Evolutionary conservation across 2,888 invertebrate genomes (phyloP).

Genomic region (Dione vanillae): DNA sequence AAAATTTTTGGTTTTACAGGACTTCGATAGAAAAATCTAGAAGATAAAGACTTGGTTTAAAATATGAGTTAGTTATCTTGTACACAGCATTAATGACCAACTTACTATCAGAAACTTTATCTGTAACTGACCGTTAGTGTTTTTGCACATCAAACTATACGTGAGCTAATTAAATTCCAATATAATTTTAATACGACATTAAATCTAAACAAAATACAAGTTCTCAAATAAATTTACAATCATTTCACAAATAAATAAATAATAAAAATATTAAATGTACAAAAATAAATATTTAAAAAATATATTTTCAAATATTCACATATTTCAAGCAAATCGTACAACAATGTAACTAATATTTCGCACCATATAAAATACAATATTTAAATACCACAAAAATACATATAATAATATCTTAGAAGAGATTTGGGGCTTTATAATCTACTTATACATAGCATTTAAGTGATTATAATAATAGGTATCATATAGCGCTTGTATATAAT

Average conservation of each 20-base stretch:
- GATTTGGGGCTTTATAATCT: constrained; percentile 28
- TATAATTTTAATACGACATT: not conserved
- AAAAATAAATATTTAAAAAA: not conserved
- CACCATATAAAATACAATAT: constrained; percentile 33
- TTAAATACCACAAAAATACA: constrained; percentile 31
- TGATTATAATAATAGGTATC: constrained; percentile 36
- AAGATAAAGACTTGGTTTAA: no score
- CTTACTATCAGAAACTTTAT: no score
- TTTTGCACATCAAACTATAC: no score
- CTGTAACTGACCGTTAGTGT: no score
- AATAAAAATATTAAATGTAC: not conserved
- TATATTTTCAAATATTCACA: no score
- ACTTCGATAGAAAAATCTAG: no score
- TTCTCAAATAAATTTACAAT: not conserved
- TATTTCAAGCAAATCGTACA: constrained; percentile 1
- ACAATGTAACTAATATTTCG: constrained; percentile 28
- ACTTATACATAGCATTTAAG: constrained; percentile 31
- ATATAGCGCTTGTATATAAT: constrained; percentile 35
- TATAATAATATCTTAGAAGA: constrained; percentile 28
- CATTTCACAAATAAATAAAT: constrained; percentile 9
- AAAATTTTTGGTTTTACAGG: no score
- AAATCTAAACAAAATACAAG: not conserved
- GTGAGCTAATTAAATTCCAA: not conserved
- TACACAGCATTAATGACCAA: no score
- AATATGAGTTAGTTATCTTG: no score